Evolutionary conservation across 2,113 vertebrate genomes (phyloP).

Genomic region (Psettodes erumei): DNA sequence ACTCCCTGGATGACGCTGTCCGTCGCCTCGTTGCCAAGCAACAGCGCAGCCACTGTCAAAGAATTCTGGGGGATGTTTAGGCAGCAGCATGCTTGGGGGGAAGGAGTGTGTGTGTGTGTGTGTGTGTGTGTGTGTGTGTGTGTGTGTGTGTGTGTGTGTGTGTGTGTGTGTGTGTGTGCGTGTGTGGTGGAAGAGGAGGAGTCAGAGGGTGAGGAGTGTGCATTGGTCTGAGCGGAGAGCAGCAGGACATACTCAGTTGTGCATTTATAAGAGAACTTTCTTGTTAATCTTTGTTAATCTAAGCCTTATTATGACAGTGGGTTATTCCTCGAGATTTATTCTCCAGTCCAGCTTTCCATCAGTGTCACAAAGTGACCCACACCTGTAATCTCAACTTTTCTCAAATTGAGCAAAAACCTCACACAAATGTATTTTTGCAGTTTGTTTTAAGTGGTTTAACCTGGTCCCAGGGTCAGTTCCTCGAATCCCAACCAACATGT

Average conservation of each 20-base stretch:
- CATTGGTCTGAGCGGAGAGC: constrained; percentile 21
- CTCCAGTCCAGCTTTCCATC: constrained; percentile 31
- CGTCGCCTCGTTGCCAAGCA: constrained; percentile 92
- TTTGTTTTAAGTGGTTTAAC: background rate
- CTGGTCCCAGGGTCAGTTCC: constrained; percentile 1
- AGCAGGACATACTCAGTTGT: constrained; percentile 46
- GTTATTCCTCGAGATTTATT: constrained; percentile 25
- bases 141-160: constrained; percentile 63
- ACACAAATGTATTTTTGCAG: background rate
- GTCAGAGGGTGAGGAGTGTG: constrained; percentile 34
- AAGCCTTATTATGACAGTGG: constrained; percentile 26
- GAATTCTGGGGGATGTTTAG: constrained; percentile 85
- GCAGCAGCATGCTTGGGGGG: constrained; percentile 71
- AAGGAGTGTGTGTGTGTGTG: constrained; percentile 74
- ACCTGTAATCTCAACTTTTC: constrained; percentile 32
- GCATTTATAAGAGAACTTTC: constrained; percentile 43
- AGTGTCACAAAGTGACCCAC: constrained; percentile 6
- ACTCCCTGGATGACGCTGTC: constrained; percentile 79
- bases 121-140: constrained; percentile 44
- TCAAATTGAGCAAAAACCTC: background rate
- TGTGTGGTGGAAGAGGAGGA: constrained; percentile 26
- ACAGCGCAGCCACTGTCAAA: constrained; percentile 91
- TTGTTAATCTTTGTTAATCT: constrained; percentile 64
- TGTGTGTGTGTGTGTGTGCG: constrained; percentile 32
- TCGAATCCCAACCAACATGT: background rate